These are phyloP conservation scores for Scolanthus callimorphus DNA, from an alignment of 92 coral and sea anemone species.

Conservation along the genomic window DNA sequence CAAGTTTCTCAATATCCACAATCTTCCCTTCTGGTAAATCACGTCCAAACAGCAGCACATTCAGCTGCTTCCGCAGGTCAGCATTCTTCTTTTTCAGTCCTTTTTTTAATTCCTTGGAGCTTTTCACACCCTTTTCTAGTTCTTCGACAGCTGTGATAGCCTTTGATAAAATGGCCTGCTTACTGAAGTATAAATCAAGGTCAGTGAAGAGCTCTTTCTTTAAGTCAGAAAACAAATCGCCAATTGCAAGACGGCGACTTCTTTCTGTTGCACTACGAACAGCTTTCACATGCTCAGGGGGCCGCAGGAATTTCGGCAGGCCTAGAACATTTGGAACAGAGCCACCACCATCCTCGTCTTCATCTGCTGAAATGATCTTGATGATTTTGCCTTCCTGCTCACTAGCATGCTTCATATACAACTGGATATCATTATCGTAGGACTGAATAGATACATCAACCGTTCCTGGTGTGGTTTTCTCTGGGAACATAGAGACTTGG, in stretches of 20 bases:
- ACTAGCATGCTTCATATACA: conserved; percentile 67
- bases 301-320: conserved; percentile 37
- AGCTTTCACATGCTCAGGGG: conserved; percentile 57
- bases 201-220: conserved; percentile 65
- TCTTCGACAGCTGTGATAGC: conserved; percentile 43
- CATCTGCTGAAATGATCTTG: conserved; percentile 69
- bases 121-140: conserved; percentile 17
- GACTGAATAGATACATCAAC: conserved; percentile 71
- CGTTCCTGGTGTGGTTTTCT: conserved; percentile 50
- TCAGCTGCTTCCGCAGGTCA: conserved; percentile 33
- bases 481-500: conserved; percentile 71
- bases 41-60: conserved; percentile 44
- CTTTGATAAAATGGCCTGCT: conserved; percentile 70
- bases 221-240: conserved; percentile 61
- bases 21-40: not conserved
- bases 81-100: conserved; percentile 36
- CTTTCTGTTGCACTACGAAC: conserved; percentile 82
- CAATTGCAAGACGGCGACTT: conserved; percentile 71
- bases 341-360: conserved; percentile 18
- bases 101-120: conserved; percentile 13
- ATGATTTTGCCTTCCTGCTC: conserved; percentile 58
- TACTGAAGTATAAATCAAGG: conserved; percentile 60
- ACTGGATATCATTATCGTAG: conserved; percentile 64
- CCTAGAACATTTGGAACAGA: not conserved
- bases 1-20: conserved; percentile 40